Base-by-base conservation (phyloP, 2,113 vertebrate genomes). In the Mobula hypostoma region DNA sequence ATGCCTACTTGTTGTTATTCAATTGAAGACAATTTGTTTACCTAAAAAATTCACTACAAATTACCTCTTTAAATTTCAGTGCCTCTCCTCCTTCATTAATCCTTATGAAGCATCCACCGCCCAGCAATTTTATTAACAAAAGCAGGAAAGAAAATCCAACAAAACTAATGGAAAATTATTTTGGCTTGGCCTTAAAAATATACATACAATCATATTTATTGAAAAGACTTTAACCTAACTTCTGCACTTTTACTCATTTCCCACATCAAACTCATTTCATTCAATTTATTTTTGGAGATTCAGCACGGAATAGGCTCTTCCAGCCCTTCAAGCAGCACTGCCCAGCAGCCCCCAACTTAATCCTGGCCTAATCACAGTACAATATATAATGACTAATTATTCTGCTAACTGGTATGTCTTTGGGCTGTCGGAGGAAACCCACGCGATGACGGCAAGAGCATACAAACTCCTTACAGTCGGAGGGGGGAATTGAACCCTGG, bases 1-100 rank as follows among this genome's bases (percentile, higher is more conserved):
- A 21, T 83, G 80, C 80, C 17, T 40, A 83, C 56, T 29, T 77
- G 29, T 29, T 77, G 29, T 9, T 77, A 77, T n/a, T 77, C 80
- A 83, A 83, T 56, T 83, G 48, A 56, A 83, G 48, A 40, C 80
- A 48, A 83, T 83, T 83, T 83, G 80, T 56, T 83, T 70, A 70
- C 9, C 80, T 83, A 58, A 83, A 83, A 7, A 32, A 15, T 40
- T 5, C 80, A 80, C 7, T 12, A n/a, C 80, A 83, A 83, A 83
- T 83, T 56, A 83, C 40, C 40, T 24, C 7, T 56, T 83, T 83
- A n/a, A 77, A 77, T 63, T 61, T 27, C 58, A 88, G 61, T 63
- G 58, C 24, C n/a, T 83, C 8, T 63, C 7, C 15, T n/a, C 29
- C 61, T 92, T 27, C 19, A 92, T 19, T 72, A 24, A 70, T 17